Percentiles rank a stretch among this genome's conserved stretches.
phyloP scores from a whole-genome alignment of 2,797 vertebrate species.

The Sebastes matsubarae region DNA sequence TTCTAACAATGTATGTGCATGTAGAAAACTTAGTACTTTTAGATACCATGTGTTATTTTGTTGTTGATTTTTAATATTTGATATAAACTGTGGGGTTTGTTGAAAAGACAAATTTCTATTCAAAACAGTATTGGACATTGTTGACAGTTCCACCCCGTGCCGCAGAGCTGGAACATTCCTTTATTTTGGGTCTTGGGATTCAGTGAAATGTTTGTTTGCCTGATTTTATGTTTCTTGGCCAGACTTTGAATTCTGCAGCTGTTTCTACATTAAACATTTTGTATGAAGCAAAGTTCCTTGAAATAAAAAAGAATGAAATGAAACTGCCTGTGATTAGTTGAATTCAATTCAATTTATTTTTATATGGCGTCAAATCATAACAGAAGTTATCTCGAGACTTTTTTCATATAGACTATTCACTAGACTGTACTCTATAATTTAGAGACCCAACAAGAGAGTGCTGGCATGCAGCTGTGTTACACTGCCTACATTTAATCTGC shows the following conservation, averaged over 20 bases:
- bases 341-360: neutral
- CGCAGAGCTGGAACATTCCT: conserved; percentile 81
- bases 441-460: neutral
- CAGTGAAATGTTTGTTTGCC: conserved; percentile 89
- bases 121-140: conserved; percentile 82
- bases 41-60: conserved; percentile 92
- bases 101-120: conserved; percentile 89
- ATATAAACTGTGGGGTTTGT: conserved; percentile 93
- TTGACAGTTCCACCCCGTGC: conserved; percentile 79
- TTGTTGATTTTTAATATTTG: conserved; percentile 97
- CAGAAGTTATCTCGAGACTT: neutral
- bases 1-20: conserved; percentile 88
- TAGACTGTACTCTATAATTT: neutral
- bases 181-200: conserved; percentile 82
- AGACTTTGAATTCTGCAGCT: conserved; percentile 95
- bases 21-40: conserved; percentile 93
- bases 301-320: conserved; percentile 89
- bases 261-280: conserved; percentile 98
- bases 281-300: conserved; percentile 97
- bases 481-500: neutral
- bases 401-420: neutral
- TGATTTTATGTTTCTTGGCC: conserved; percentile 89
- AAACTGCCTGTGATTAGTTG: conserved; percentile 17
- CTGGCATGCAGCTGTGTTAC: neutral
- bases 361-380: neutral